Percentiles rank a stretch among this genome's conserved stretches.
These are phyloP conservation scores for Trichogramma pretiosum DNA, from an alignment of 1,140 invertebrate species.

Conservation along the genomic window DNA sequence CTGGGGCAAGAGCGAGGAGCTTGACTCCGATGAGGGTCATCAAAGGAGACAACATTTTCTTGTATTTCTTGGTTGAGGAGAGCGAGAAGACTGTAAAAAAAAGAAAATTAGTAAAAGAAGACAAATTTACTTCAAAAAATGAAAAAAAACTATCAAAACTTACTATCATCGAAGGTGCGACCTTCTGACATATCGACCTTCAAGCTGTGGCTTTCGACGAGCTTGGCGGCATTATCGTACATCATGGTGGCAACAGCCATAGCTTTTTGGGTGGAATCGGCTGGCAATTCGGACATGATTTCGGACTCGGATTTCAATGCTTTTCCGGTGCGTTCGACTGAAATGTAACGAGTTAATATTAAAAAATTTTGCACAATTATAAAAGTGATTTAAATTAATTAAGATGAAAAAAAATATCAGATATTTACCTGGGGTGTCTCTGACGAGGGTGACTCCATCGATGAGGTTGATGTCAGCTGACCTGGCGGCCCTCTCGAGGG, in stretches of 20 bases:
- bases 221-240: conserved; percentile 46
- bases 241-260: conserved; percentile 48
- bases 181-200: conserved; percentile 52
- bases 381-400: too few species aligned
- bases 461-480: conserved; percentile 49
- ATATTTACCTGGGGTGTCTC: conserved; percentile 40
- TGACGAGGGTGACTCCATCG: conserved; percentile 51
- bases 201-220: conserved; percentile 52
- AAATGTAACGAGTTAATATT: too few species aligned
- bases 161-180: too few species aligned
- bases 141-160: too few species aligned
- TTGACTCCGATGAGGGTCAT: conserved; percentile 68
- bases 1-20: conserved; percentile 63
- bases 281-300: conserved; percentile 44
- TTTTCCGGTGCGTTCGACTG: conserved; percentile 44
- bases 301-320: conserved; percentile 46
- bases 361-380: too few species aligned
- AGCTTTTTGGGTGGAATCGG: conserved; percentile 43
- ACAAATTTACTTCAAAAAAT: too few species aligned
- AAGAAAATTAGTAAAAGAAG: too few species aligned
- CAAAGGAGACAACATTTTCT: conserved; percentile 53
- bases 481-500: conserved; percentile 49
- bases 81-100: too few species aligned
- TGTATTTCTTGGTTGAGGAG: conserved; percentile 58
- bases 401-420: too few species aligned